A percentile compares a stretch with the other conserved stretches of the same genome.
These are phyloP conservation scores for Berghia stephanieae DNA, from an alignment of 1,140 invertebrate species.

Conservation along the genomic window DNA sequence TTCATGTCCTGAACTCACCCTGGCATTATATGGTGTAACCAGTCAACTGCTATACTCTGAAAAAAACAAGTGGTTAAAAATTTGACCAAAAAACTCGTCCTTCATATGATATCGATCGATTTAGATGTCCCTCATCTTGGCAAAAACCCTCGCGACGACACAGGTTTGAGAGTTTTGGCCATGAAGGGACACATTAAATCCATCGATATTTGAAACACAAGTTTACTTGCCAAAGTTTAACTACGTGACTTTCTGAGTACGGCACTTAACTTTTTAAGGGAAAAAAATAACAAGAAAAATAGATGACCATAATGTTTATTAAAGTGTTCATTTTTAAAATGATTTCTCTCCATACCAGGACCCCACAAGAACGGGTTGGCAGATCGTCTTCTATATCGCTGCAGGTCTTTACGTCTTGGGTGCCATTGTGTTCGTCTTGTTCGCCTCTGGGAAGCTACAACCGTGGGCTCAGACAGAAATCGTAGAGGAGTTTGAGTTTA, in stretches of 20 bases:
- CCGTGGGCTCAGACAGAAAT: constrained; percentile 10
- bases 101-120: too few species aligned
- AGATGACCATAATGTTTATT: neutral
- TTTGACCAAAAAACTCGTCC: too few species aligned
- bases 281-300: neutral
- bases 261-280: neutral
- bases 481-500: too few species aligned
- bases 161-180: constrained; percentile 4
- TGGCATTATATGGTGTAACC: too few species aligned
- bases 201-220: neutral
- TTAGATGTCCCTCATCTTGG: too few species aligned
- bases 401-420: constrained; percentile 59
- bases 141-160: neutral
- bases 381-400: constrained; percentile 61
- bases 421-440: constrained; percentile 57
- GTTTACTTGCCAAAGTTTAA: neutral
- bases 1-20: too few species aligned
- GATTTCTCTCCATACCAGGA: constrained; percentile 27
- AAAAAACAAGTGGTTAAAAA: too few species aligned
- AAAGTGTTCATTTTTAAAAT: neutral
- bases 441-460: constrained; percentile 56
- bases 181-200: neutral
- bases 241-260: neutral
- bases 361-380: constrained; percentile 61
- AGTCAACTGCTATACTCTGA: too few species aligned